Conservation (phyloP, 2,888 invertebrate species). For the Lucinisca nassula region DNA sequence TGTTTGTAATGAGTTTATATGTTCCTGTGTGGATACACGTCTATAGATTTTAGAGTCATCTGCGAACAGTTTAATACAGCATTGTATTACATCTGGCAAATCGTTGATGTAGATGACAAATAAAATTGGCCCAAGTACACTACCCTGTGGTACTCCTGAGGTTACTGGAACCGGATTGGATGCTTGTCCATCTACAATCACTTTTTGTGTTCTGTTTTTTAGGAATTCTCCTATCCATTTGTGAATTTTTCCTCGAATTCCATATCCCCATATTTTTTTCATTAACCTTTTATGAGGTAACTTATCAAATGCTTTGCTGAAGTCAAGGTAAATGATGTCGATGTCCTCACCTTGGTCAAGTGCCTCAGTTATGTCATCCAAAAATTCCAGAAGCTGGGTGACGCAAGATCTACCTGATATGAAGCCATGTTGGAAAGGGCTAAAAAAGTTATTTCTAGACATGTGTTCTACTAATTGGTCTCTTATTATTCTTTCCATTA, state of each 20-base stretch:
- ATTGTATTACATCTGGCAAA: no score
- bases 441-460: not conserved
- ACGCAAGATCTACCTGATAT: not conserved
- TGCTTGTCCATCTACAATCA: no score
- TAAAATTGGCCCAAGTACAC: no score
- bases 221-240: no score
- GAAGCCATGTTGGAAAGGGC: slow-evolving; percentile 8
- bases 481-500: not conserved
- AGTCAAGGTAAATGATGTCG: slow-evolving; percentile 24
- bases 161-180: no score
- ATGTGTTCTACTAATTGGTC: slow-evolving; percentile 12
- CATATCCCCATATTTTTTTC: not conserved
- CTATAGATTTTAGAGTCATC: no score
- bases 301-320: slow-evolving; percentile 24
- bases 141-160: no score
- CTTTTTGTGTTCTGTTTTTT: no score
- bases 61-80: no score
- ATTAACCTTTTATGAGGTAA: slow-evolving; percentile 19
- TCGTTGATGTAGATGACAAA: no score
- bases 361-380: slow-evolving; percentile 9
- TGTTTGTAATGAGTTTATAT: no score
- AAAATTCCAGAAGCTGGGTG: not conserved
- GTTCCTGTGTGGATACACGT: no score
- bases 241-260: slow-evolving; percentile 11
- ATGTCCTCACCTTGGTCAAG: not conserved